These are phyloP conservation scores for Musca vetustissima DNA, from an alignment of 1,140 invertebrate species.

Conservation along the genomic window DNA sequence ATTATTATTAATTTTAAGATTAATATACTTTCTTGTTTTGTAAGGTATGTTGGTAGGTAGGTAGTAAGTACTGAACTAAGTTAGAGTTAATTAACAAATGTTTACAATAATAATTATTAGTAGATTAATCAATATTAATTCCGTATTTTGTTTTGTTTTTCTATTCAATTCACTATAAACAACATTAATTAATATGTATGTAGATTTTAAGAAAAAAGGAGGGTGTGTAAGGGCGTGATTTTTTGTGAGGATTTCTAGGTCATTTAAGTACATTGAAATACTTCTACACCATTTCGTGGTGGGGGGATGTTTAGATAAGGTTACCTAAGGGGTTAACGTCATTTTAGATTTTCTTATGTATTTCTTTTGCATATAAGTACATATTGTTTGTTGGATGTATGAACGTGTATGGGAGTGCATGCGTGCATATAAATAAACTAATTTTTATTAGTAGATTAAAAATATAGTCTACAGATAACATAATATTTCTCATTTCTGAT, in stretches of 20 bases:
- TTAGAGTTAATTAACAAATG: constrained; percentile 1
- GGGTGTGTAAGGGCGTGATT: too few relatives aligned
- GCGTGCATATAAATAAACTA: neutral
- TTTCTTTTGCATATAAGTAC: too few relatives aligned
- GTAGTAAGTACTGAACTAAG: neutral
- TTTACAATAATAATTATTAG: neutral
- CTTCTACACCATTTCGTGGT: too few relatives aligned
- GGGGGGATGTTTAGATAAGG: too few relatives aligned
- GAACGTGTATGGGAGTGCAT: neutral
- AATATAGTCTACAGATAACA: neutral
- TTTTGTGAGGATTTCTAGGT: too few relatives aligned
- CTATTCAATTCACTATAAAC: too few relatives aligned
- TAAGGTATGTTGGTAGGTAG: constrained; percentile 6
- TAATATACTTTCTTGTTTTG: neutral
- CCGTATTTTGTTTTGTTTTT: neutral
- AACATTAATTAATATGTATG: too few relatives aligned
- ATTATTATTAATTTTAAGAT: neutral
- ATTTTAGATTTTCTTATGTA: too few relatives aligned
- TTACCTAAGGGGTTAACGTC: too few relatives aligned
- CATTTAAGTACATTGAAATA: too few relatives aligned
- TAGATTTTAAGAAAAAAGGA: too few relatives aligned
- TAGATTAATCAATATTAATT: neutral
- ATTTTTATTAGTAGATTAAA: constrained; percentile 7
- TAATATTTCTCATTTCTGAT: neutral
- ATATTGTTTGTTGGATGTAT: too few relatives aligned